phyloP scores from a whole-genome alignment of 2,888 invertebrate species.

The Yponomeuta sedellus region DNA sequence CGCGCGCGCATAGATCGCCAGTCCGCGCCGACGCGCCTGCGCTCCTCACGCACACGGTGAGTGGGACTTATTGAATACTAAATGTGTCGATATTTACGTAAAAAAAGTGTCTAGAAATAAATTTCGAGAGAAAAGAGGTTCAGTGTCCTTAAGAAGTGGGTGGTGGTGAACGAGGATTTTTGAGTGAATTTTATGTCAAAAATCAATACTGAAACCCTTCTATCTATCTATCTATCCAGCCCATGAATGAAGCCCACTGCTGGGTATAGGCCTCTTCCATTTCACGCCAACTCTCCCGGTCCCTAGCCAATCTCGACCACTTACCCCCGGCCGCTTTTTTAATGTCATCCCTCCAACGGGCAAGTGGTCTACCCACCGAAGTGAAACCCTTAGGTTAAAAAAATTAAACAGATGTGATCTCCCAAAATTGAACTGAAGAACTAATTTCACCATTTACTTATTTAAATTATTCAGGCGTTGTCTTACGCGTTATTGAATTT shows the following conservation, averaged over 20 bases:
- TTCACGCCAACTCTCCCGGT: no score
- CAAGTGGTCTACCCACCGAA: no score
- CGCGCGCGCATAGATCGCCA: slow-evolving; percentile 38
- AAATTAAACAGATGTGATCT: neutral
- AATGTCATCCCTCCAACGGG: no score
- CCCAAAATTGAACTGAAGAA: no score
- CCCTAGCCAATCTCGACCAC: no score
- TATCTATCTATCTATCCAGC: no score
- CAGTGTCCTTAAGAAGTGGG: neutral
- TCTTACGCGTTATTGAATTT: neutral
- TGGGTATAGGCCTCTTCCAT: no score
- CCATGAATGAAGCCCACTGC: no score
- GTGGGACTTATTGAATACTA: slow-evolving; percentile 27
- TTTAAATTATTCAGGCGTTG: neutral
- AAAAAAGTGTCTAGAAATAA: neutral
- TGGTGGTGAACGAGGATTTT: neutral
- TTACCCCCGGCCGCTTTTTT: no score
- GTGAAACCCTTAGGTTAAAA: no score
- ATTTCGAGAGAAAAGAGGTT: neutral
- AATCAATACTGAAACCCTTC: no score
- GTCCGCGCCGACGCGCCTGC: slow-evolving; percentile 56
- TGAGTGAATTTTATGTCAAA: neutral
- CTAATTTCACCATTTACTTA: no score
- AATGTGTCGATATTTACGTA: neutral
- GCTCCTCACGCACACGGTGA: slow-evolving; percentile 67